These are phyloP conservation scores for Lasioglossum albipes DNA, from an alignment of 1,140 invertebrate genomes.

Conservation along the genomic window DNA sequence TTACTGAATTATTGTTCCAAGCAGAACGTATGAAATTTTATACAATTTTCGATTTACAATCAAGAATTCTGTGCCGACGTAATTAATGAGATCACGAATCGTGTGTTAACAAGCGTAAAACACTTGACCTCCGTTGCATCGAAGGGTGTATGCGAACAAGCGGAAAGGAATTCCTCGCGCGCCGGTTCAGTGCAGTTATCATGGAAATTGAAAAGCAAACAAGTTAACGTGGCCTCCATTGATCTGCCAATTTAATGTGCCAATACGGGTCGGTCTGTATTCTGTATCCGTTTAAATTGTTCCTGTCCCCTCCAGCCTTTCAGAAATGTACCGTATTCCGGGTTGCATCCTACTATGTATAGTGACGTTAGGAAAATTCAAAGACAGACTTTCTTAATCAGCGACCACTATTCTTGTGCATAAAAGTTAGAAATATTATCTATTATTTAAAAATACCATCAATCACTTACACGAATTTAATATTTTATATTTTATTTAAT, in stretches of 20 bases:
- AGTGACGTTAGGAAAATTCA: too few species aligned
- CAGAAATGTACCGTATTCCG: background rate
- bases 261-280: slow-evolving; percentile 32
- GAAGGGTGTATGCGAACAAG: background rate
- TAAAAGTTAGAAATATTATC: too few species aligned
- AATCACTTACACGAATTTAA: too few species aligned
- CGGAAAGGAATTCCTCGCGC: slow-evolving; percentile 9
- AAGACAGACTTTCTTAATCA: too few species aligned
- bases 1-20: too few species aligned
- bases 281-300: slow-evolving; percentile 31
- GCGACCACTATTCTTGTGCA: too few species aligned
- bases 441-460: too few species aligned
- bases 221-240: slow-evolving; percentile 48
- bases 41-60: background rate
- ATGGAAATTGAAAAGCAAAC: slow-evolving; percentile 56
- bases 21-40: too few species aligned
- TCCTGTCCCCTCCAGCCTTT: background rate
- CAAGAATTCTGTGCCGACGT: background rate
- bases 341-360: too few species aligned
- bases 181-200: slow-evolving; percentile 11
- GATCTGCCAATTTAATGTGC: slow-evolving; percentile 55
- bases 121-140: slow-evolving; percentile 4
- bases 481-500: too few species aligned
- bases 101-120: background rate
- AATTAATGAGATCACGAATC: slow-evolving; percentile 19